Base-by-base conservation (phyloP, 2,888 invertebrate species). In the Trilocha varians region DNA sequence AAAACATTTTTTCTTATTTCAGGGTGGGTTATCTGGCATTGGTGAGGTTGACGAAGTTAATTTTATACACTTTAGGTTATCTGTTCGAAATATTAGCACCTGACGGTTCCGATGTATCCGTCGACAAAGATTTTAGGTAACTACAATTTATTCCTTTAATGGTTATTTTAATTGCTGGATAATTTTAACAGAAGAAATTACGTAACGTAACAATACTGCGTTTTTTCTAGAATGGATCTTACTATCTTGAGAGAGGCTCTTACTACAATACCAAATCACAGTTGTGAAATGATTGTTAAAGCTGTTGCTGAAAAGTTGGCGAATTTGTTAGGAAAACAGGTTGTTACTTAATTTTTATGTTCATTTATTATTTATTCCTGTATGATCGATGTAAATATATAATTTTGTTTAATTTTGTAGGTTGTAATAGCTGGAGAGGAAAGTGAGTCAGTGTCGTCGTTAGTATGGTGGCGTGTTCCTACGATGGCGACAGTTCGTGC, bases 21-120 rank as follows among this genome's bases (percentile, higher is more conserved):
- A 91, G 95, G 57, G 92, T 94, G 43, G 96, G 97, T 8, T 97
- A 94, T 76, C 88, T 96, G 62, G 93, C 94, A 36, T 92, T 97
- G 50, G 87, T 98, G 59, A 94, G 95, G 67, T 88, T 98, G 53
- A 93, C 94, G 53, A 98, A 98, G 79, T 82, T 98, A 45, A 90
- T 96, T 59, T 83, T 98, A 40, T 95, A 95, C 25, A 93, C 96
- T 6, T 90, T 97, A 47, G 96, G 94, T 8, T 93, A 95, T 63
- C 89, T 94, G 15, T 88, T 92, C 76, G 92, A 91, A 67, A 77
- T 75, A 82, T 87, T 70, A 70, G 89, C 70, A 67, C 89, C 61
- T 47, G 80, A 82, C 74, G 87, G 66, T 66, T 79, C 75, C 62
- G 84, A 76, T 56, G 70, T 57, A 57, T 78, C 55, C 39, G 65